Conservation (phyloP, 2,888 invertebrate species). For the Zelleria hepariella region DNA sequence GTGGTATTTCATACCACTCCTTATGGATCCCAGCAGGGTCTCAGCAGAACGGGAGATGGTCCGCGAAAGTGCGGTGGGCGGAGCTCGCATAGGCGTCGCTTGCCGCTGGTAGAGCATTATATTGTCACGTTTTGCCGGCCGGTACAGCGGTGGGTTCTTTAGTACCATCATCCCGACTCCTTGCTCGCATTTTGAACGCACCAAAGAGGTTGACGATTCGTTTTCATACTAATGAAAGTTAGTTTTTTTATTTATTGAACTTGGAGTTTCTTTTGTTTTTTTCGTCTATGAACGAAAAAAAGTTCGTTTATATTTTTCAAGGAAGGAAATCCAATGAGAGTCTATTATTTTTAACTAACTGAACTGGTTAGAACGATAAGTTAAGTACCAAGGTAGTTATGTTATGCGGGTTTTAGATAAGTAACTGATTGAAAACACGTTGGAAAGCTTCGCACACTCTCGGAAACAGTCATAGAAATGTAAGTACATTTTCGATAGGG, state of each 20-base stretch:
- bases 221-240: not conserved
- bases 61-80: constrained; percentile 47
- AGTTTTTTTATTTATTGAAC: too few species aligned
- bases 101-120: constrained; percentile 44
- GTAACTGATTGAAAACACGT: not conserved
- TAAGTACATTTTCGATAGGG: not conserved
- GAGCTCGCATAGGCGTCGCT: constrained; percentile 52
- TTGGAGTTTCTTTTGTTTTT: too few species aligned
- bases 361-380: not conserved
- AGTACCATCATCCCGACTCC: constrained; percentile 37
- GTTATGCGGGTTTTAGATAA: not conserved
- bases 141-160: constrained; percentile 54
- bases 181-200: constrained; percentile 1
- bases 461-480: not conserved
- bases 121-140: constrained; percentile 37
- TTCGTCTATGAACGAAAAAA: too few species aligned
- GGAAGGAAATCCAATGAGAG: not conserved
- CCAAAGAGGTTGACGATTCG: not conserved
- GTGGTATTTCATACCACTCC: constrained; percentile 37
- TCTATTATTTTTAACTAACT: not conserved
- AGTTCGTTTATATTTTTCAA: too few species aligned
- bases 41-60: constrained; percentile 59
- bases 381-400: not conserved
- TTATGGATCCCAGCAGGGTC: constrained; percentile 42
- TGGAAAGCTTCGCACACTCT: not conserved